Evolutionary conservation across 2,888 invertebrate genomes (phyloP).

Genomic region (Harpagoxenus sublaevis): DNA sequence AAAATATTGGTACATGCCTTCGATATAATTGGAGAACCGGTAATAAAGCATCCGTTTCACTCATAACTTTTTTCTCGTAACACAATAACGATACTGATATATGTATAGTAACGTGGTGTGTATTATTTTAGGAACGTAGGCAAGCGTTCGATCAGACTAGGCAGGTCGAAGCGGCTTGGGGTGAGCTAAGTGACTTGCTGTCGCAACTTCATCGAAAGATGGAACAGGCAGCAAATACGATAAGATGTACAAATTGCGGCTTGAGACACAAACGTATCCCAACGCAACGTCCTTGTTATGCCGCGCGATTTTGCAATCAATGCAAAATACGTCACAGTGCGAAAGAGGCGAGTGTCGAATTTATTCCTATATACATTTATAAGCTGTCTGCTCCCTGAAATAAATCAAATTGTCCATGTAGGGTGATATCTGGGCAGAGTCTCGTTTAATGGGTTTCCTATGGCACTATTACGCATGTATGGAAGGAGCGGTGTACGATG

Average conservation of each 20-base stretch:
- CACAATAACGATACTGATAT: no score
- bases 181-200: conserved; percentile 94
- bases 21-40: conserved; percentile 97
- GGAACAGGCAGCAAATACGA: conserved; percentile 97
- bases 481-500: conserved; percentile 98
- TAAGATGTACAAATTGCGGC: conserved; percentile 97
- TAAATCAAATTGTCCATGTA: conserved; percentile 80
- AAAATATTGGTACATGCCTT: conserved; percentile 98
- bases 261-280: conserved; percentile 95
- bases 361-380: not conserved
- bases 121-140: conserved; percentile 89
- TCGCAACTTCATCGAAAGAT: conserved; percentile 97
- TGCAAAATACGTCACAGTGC: conserved; percentile 97
- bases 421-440: conserved; percentile 99
- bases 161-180: conserved; percentile 95
- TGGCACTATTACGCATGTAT: conserved; percentile 99
- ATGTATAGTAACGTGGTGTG: no score
- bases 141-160: conserved; percentile 91
- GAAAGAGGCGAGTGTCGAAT: conserved; percentile 89
- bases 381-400: not conserved
- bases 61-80: not conserved
- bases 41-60: conserved; percentile 84
- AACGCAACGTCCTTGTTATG: conserved; percentile 95
- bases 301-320: conserved; percentile 95
- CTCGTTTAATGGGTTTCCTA: conserved; percentile 94